These are phyloP conservation scores for Brachynemurus nebulosus DNA, from an alignment of 2,888 invertebrate species.

Conservation along the genomic window DNA sequence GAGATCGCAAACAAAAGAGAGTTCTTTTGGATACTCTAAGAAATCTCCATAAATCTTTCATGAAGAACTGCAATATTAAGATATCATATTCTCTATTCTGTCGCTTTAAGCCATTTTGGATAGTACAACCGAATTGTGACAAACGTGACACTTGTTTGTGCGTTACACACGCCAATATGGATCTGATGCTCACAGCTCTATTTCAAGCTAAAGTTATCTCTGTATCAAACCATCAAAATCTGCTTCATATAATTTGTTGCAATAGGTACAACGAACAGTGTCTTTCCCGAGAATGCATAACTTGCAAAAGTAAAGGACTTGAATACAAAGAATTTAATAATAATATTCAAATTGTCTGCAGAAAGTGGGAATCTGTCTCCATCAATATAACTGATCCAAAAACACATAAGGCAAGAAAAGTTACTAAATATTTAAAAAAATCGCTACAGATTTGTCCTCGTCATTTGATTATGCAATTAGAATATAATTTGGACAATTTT, in stretches of 20 bases:
- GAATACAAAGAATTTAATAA: constrained; percentile 8
- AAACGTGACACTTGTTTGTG: constrained; percentile 14
- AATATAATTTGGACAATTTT: neutral
- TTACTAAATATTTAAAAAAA: neutral
- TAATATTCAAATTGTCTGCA: neutral
- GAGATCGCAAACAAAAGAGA: constrained; percentile 7
- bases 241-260: constrained; percentile 2
- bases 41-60: constrained; percentile 9
- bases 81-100: constrained; percentile 10
- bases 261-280: constrained; percentile 7
- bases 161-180: constrained; percentile 9
- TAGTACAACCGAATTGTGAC: constrained; percentile 12
- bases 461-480: neutral
- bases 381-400: neutral
- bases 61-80: constrained; percentile 5
- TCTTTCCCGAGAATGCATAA: constrained; percentile 6
- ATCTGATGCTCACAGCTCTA: no score
- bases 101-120: constrained; percentile 12
- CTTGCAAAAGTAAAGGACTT: constrained; percentile 5
- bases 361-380: neutral
- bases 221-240: neutral
- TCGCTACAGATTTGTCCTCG: neutral
- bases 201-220: neutral
- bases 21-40: constrained; percentile 6
- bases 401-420: neutral